Evolutionary conservation across 1,140 invertebrate species (phyloP), one percentile per base, ranked within the genome.

Genomic region (Dendroctonus ponderosae): DNA sequence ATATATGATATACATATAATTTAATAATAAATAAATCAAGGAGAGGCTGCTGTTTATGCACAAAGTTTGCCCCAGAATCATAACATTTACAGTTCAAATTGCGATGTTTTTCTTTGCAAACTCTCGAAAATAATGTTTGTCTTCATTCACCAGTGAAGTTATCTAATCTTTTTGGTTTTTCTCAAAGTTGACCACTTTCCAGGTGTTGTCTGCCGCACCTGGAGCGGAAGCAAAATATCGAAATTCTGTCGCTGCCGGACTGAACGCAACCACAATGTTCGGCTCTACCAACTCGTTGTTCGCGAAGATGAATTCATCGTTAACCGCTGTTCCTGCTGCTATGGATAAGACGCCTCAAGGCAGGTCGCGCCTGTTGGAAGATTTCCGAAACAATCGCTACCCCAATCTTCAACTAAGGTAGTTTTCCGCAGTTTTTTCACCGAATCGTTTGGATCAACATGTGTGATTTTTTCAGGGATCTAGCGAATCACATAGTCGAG

Each of bases 401-500:
- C 95, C 96, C 15, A 97, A 96, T 83, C 85, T 99, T 53, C 92
- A 95, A 75, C 83, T 98, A 46, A 88, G 92, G 69, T 75, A 58
- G 62, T 52, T 52, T 52, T 52, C 2, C 7, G 2, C 15, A 1
- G 11, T 52, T 52, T 52, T 52, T 52, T 52, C 12, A 46, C 44
- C 44, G 4, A 46, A 46, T 11, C 44, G 26, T 26, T 46, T 46
- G 12, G 12, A 46, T 14, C 15, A 52, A 52, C 11, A 46, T 46
- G 4, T 52, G n/a, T 52, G 2, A 37, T 15, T 62, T 37, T 71
- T 73, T 8, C 60, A 74, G 75, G 58, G 96, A 98, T 81, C 83
- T 98, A 52, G 86, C 89, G 62, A 92, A 94, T 80, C 94, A 98
- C 80, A 96, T 98, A 75, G 94, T 97, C 7, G 96, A 98, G 79